These are phyloP conservation scores for Pipistrellus kuhlii DNA, from an alignment of 2,797 vertebrate species.

Conservation along the genomic window DNA sequence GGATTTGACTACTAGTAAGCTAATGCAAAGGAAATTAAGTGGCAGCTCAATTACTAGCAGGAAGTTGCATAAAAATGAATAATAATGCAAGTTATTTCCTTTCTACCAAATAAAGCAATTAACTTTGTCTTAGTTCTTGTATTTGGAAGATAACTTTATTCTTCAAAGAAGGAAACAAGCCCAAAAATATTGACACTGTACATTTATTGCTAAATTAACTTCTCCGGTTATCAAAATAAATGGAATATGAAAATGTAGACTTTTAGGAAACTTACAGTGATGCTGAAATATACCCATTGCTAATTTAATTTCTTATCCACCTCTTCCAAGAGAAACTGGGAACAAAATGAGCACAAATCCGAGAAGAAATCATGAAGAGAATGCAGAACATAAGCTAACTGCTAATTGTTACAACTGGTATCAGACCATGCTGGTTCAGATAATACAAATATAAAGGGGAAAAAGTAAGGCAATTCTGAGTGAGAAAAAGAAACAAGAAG, in stretches of 20 bases:
- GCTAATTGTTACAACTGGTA: conserved; percentile 77
- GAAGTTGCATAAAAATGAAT: neutral
- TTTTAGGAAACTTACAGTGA: conserved; percentile 41
- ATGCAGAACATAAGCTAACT: conserved; percentile 65
- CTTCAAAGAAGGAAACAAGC: conserved; percentile 50
- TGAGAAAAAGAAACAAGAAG: conserved; percentile 30
- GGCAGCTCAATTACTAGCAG: neutral
- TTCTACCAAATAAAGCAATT: conserved; percentile 1
- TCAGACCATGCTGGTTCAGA: conserved; percentile 39
- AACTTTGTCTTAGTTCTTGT: conserved; percentile 24
- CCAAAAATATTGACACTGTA: conserved; percentile 38
- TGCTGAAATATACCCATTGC: neutral
- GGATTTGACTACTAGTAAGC: neutral
- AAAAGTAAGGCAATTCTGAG: conserved; percentile 43
- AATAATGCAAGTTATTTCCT: neutral
- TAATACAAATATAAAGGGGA: neutral
- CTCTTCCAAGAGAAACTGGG: conserved; percentile 63
- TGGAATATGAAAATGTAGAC: conserved; percentile 33
- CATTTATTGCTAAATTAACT: conserved; percentile 1
- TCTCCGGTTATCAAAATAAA: conserved; percentile 65
- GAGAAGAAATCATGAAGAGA: conserved; percentile 68
- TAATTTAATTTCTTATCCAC: conserved; percentile 70
- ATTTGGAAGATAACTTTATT: conserved; percentile 54
- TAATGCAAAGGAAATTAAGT: neutral
- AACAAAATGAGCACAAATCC: conserved; percentile 55